Conservation (phyloP, 2,888 invertebrate genomes). For the Arctia plantaginis region DNA sequence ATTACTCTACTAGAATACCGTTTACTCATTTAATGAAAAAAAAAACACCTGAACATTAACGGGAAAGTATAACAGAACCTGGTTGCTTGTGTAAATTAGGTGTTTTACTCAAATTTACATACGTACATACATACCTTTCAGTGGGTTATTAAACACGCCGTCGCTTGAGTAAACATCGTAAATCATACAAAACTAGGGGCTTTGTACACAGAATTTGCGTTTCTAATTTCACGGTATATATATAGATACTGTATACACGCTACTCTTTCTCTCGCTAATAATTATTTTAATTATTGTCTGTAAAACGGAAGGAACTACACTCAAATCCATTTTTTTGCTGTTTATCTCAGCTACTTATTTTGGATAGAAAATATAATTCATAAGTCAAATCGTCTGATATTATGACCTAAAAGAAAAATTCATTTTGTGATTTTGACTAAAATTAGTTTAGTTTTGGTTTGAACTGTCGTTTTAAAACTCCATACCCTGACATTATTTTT, state of each 20-base stretch:
- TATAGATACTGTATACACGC: background rate
- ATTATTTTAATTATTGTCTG: background rate
- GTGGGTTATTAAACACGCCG: slow-evolving; percentile 76
- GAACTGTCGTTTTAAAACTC: too few relatives aligned
- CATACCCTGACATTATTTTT: too few relatives aligned
- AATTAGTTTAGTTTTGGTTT: too few relatives aligned
- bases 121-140: slow-evolving; percentile 70
- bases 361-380: background rate
- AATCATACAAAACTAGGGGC: slow-evolving; percentile 77
- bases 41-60: slow-evolving; percentile 32
- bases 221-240: slow-evolving; percentile 70
- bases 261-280: background rate
- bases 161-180: slow-evolving; percentile 76
- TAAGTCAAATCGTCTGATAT: too few relatives aligned
- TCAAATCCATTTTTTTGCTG: background rate
- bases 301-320: background rate
- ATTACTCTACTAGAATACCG: too few relatives aligned
- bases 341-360: background rate
- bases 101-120: slow-evolving; percentile 64
- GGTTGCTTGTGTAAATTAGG: slow-evolving; percentile 58
- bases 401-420: too few relatives aligned
- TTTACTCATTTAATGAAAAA: background rate
- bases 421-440: too few relatives aligned
- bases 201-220: slow-evolving; percentile 75
- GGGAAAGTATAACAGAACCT: slow-evolving; percentile 50